phyloP scores from a whole-genome alignment of 1,140 invertebrate species.

The Drosophila biarmipes region DNA sequence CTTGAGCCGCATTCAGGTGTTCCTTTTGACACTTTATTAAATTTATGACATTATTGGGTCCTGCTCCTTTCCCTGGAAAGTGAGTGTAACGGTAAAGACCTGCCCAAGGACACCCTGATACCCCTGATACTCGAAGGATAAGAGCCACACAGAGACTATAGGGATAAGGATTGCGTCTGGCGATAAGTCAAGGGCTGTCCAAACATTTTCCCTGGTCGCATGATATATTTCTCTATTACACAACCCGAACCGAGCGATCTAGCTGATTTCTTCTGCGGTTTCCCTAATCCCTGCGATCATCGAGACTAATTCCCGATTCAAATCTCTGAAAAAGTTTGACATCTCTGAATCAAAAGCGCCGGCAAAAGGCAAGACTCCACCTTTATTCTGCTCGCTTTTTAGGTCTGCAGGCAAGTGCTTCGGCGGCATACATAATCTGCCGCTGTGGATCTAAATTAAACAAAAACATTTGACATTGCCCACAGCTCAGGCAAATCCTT shows the following conservation, averaged over 20 bases:
- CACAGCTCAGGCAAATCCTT: constrained; percentile 64
- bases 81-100: constrained; percentile 69
- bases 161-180: constrained; percentile 11
- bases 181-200: constrained; percentile 53
- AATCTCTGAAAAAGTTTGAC: constrained; percentile 52
- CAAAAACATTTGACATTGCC: constrained; percentile 80
- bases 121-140: constrained; percentile 19
- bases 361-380: constrained; percentile 29
- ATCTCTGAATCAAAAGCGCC: constrained; percentile 68
- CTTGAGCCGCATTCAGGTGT: constrained; percentile 63
- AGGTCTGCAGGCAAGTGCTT: constrained; percentile 17
- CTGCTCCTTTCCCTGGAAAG: constrained; percentile 61
- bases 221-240: constrained; percentile 82
- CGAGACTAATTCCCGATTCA: constrained; percentile 38
- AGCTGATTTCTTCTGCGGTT: background rate
- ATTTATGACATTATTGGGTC: constrained; percentile 79
- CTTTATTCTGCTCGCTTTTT: background rate
- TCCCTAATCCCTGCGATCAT: constrained; percentile 16
- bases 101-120: constrained; percentile 53
- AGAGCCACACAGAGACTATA: constrained; percentile 6
- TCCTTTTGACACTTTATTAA: constrained; percentile 81
- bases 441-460: constrained; percentile 75
- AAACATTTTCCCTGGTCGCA: constrained; percentile 46
- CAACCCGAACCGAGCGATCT: constrained; percentile 7
- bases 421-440: constrained; percentile 71